Evolutionary conservation across 2,797 vertebrate species (phyloP).

Genomic region (Rousettus madagascariensis): DNA sequence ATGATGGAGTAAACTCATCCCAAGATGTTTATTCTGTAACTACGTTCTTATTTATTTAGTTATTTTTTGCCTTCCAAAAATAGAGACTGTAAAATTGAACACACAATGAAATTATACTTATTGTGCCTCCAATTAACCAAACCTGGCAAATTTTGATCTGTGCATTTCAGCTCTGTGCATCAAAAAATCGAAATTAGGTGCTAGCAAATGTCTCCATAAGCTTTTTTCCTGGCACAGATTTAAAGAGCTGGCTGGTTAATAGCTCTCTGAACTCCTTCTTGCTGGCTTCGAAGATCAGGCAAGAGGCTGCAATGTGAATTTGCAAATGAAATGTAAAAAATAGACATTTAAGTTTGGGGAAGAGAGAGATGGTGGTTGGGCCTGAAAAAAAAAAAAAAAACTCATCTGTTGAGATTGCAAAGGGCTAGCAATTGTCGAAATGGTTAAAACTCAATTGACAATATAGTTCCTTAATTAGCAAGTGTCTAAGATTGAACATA

Average conservation of each 20-base stretch:
- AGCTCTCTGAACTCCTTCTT: neutral
- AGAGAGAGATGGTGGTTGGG: neutral
- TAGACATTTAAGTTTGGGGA: neutral
- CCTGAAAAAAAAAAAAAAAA: neutral
- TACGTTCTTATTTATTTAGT: neutral
- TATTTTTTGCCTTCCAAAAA: slow-evolving; percentile 49
- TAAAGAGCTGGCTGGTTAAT: neutral
- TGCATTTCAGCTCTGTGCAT: neutral
- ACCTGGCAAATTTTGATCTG: slow-evolving; percentile 31
- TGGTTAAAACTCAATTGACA: neutral
- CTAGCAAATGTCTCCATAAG: neutral
- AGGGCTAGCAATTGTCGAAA: neutral
- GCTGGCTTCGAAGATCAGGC: slow-evolving; percentile 10
- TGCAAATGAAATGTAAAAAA: slow-evolving; percentile 19
- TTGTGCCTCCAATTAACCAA: slow-evolving; percentile 46
- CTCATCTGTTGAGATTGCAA: neutral
- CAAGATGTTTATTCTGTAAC: slow-evolving; percentile 9
- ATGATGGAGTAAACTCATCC: neutral
- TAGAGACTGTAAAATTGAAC: slow-evolving; percentile 47
- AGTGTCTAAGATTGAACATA: neutral
- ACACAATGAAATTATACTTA: slow-evolving; percentile 32
- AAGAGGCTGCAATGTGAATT: neutral
- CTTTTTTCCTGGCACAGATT: slow-evolving; percentile 30
- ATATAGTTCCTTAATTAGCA: neutral
- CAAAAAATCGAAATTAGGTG: neutral